phyloP scores from a whole-genome alignment of 1,140 invertebrate species.

The Thaumetopoea pityocampa region DNA sequence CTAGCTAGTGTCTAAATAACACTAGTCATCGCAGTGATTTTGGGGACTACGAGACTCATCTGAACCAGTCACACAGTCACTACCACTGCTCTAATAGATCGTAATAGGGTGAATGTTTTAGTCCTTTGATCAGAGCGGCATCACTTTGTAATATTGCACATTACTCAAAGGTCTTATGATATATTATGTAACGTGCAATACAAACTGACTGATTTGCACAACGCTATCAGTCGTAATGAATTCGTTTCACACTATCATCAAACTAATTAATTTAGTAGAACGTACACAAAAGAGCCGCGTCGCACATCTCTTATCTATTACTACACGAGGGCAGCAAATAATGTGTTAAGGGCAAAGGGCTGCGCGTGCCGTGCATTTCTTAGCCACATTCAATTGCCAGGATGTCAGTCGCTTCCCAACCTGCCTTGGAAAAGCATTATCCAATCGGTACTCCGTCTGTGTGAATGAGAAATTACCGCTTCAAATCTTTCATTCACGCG shows the following conservation, averaged over 20 bases:
- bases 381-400: slow-evolving; percentile 18
- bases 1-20: no score
- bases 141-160: no score
- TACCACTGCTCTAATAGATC: no score
- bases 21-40: no score
- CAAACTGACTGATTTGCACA: slow-evolving; percentile 9
- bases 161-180: neutral
- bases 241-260: slow-evolving; percentile 51
- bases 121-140: no score
- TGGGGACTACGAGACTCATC: no score
- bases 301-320: slow-evolving; percentile 53
- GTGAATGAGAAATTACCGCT: slow-evolving; percentile 79
- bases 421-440: slow-evolving; percentile 21
- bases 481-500: slow-evolving; percentile 78
- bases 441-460: slow-evolving; percentile 25
- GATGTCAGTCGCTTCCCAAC: slow-evolving; percentile 34
- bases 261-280: slow-evolving; percentile 53
- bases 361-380: slow-evolving; percentile 57
- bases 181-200: slow-evolving; percentile 1
- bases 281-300: slow-evolving; percentile 52
- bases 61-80: no score
- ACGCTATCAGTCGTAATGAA: slow-evolving; percentile 19
- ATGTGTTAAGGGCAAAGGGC: slow-evolving; percentile 65
- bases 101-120: no score
- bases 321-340: slow-evolving; percentile 59